Evolutionary conservation across 2,888 invertebrate species (phyloP).

Genomic region (Oligia fasciuncula): DNA sequence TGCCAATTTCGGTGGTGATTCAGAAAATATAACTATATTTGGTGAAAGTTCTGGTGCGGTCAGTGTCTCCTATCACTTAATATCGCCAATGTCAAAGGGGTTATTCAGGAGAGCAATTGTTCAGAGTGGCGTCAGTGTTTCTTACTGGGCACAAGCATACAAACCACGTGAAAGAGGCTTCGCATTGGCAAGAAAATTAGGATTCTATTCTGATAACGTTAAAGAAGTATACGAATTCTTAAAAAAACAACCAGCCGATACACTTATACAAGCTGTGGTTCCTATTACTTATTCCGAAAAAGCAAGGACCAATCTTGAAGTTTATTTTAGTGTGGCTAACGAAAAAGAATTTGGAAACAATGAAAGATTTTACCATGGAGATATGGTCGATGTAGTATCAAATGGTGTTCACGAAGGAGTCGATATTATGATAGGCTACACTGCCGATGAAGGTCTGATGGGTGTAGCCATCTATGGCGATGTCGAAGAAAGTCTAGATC

Average conservation of each 20-base stretch:
- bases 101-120: slow-evolving; percentile 88
- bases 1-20: slow-evolving; percentile 73
- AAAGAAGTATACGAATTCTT: slow-evolving; percentile 70
- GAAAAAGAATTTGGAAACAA: slow-evolving; percentile 72
- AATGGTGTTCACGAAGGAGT: slow-evolving; percentile 88
- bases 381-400: slow-evolving; percentile 76
- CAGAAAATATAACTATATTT: slow-evolving; percentile 73
- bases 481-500: slow-evolving; percentile 21
- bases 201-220: slow-evolving; percentile 68
- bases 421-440: slow-evolving; percentile 92
- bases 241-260: slow-evolving; percentile 64
- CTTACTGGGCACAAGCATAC: slow-evolving; percentile 87
- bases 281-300: slow-evolving; percentile 65
- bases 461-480: slow-evolving; percentile 34
- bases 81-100: slow-evolving; percentile 79
- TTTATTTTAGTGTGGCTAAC: slow-evolving; percentile 66
- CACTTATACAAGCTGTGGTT: slow-evolving; percentile 48
- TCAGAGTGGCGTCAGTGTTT: slow-evolving; percentile 92
- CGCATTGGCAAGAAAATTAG: slow-evolving; percentile 71
- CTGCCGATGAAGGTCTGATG: slow-evolving; percentile 91
- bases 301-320: slow-evolving; percentile 16
- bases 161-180: slow-evolving; percentile 85
- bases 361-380: slow-evolving; percentile 74
- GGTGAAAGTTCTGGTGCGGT: slow-evolving; percentile 78
- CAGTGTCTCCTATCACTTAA: slow-evolving; percentile 70